Base-by-base conservation (phyloP, 1,140 invertebrate genomes). In the Acromyrmex heyeri region DNA sequence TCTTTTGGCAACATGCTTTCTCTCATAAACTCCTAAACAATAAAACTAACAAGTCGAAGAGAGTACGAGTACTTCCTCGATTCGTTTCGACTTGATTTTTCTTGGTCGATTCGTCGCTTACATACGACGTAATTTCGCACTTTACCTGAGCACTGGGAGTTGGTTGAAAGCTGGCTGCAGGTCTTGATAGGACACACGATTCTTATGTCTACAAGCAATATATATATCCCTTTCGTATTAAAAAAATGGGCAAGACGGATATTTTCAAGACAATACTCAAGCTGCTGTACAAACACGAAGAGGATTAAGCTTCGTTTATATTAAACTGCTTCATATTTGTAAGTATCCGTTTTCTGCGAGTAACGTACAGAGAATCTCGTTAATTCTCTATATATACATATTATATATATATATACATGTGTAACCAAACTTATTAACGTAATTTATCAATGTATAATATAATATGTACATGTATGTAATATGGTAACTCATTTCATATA, bases 151-250 rank as follows among this genome's bases (percentile, higher is more conserved):
- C 96, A 96, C 94, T 96, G 96, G 89, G 96, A 97, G 95, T 96
- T 97, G 93, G 96, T 96, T 91, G 96, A 96, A 86, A 96, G 96
- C 95, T 97, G 96, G 92, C 96, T 97, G 95, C 96, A 96, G 92
- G 96, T 96, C 96, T 97, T 97, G 95, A 96, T 96, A 95, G 96
- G 96, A 96, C 96, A 97, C 94, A 96, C 95, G 96, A 97, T 96
- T 96, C 96, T 96, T 96, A 97, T 95, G 95, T 97, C 96, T 97
- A 96, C 93, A 95, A 95, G 91, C 92, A 92, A 93, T 67, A 67
- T 67, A 67, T 67, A 67, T 75, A 92, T 86, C 75, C 72, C 81
- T 78, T 67, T 77, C 62, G 77, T 90, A 75, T 86, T 88, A 73
- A 75, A 88, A 30, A 64, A 77, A 59, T 82, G 30, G 27, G 34